Conservation (phyloP, 2,113 vertebrate species). For the Neolamprologus brichardi region DNA sequence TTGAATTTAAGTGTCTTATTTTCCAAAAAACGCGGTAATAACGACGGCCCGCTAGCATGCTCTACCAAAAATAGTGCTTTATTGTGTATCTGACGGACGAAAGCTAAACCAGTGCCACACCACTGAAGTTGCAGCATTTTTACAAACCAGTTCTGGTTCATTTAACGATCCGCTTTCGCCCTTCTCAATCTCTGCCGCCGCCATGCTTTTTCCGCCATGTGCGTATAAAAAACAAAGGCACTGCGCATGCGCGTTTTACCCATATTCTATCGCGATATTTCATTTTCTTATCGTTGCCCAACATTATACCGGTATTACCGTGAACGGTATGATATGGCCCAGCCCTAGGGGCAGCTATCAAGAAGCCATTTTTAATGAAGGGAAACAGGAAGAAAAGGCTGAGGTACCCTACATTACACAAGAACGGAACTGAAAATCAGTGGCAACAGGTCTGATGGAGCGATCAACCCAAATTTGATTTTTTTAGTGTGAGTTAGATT, state of each 20-base stretch:
- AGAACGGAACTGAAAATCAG: not conserved
- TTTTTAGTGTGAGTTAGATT: not conserved
- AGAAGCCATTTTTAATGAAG: not conserved
- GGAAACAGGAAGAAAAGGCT: not conserved
- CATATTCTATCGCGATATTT: not conserved
- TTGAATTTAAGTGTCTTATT: not conserved
- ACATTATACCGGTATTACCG: not conserved
- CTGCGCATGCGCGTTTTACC: not conserved
- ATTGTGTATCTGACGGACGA: not conserved
- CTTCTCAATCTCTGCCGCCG: not conserved
- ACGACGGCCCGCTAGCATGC: fast-evolving
- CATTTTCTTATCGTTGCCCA: not conserved
- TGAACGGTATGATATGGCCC: not conserved
- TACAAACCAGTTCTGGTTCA: not conserved
- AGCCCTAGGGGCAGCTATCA: not conserved
- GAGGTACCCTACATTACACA: not conserved
- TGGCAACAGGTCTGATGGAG: not conserved
- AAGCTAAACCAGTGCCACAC: not conserved
- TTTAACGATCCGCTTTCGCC: fast-evolving
- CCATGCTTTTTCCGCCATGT: not conserved
- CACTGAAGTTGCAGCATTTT: not conserved
- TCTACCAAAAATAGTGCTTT: not conserved
- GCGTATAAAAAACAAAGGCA: not conserved
- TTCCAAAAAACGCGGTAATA: fast-evolving
- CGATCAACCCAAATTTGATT: not conserved